Evolutionary conservation across 2,113 vertebrate species (phyloP).

Genomic region (Thunnus maccoyii): DNA sequence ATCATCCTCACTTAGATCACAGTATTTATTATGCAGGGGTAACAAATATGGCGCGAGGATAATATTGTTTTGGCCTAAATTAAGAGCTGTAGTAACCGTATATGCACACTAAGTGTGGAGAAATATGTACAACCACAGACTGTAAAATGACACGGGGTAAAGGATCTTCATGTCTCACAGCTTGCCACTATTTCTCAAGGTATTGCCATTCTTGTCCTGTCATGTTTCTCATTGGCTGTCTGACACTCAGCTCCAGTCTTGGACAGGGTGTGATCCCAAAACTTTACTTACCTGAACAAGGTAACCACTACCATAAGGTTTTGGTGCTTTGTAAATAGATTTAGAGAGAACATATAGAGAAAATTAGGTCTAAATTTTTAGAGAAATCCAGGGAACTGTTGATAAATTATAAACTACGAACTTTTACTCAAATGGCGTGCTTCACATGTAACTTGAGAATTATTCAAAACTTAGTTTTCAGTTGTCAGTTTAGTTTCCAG

Average conservation of each 20-base stretch:
- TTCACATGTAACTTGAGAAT: neutral
- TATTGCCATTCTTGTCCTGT: conserved; percentile 55
- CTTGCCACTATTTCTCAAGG: conserved; percentile 43
- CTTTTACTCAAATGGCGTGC: neutral
- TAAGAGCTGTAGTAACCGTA: neutral
- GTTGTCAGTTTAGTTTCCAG: neutral
- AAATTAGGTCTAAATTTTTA: neutral
- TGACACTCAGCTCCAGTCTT: conserved; percentile 20
- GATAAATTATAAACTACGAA: neutral
- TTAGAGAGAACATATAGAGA: neutral
- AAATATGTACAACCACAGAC: conserved; percentile 4
- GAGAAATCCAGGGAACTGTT: neutral
- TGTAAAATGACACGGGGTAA: conserved; percentile 30
- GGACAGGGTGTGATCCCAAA: conserved; percentile 29
- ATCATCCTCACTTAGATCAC: neutral
- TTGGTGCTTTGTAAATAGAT: neutral
- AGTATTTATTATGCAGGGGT: neutral
- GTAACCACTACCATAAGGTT: neutral
- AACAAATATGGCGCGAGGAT: neutral
- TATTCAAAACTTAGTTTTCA: neutral
- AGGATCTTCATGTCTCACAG: conserved; percentile 47
- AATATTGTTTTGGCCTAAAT: neutral
- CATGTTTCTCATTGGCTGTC: conserved; percentile 50
- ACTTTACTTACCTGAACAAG: conserved; percentile 24
- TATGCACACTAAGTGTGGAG: neutral